A percentile compares a stretch with the other conserved stretches of the same genome.
phyloP scores from a whole-genome alignment of 1,140 invertebrate genomes.

The Platyscapa corneri region DNA sequence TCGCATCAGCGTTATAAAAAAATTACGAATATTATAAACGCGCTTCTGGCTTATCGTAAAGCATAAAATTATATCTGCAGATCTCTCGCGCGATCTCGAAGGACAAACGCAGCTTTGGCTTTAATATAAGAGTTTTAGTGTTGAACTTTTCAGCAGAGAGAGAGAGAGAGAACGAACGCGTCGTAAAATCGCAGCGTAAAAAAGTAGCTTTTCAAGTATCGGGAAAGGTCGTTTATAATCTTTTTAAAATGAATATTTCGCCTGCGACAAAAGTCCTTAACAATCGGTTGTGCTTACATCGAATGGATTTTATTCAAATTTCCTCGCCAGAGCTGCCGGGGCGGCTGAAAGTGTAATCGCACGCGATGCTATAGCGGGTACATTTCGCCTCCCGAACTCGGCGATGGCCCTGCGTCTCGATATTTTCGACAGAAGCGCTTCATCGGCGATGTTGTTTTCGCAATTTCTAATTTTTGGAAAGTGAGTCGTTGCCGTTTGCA shows the following conservation, averaged over 20 bases:
- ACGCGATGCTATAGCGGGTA: no score
- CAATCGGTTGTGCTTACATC: neutral
- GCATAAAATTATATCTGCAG: neutral
- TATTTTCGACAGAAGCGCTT: no score
- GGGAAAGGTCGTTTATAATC: neutral
- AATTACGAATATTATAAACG: neutral
- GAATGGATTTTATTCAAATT: neutral
- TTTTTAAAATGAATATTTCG: slow-evolving; percentile 8
- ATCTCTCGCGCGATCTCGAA: neutral
- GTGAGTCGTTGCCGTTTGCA: no score
- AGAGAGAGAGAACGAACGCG: no score
- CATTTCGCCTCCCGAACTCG: no score
- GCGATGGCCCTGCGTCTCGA: no score
- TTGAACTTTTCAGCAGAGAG: neutral
- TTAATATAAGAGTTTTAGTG: neutral
- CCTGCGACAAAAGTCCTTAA: neutral
- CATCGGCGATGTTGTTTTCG: no score
- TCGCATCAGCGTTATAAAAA: no score
- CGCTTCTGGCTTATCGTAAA: neutral
- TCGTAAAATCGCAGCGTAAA: neutral
- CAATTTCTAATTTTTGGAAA: no score
- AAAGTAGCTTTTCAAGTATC: neutral
- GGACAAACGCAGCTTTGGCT: neutral
- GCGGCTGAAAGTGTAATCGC: neutral
- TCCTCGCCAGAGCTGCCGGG: neutral